A percentile compares a stretch with the other conserved stretches of the same genome.
Conservation (phyloP, 2,113 vertebrate genomes). For the Rhodinocichla rosea region DNA sequence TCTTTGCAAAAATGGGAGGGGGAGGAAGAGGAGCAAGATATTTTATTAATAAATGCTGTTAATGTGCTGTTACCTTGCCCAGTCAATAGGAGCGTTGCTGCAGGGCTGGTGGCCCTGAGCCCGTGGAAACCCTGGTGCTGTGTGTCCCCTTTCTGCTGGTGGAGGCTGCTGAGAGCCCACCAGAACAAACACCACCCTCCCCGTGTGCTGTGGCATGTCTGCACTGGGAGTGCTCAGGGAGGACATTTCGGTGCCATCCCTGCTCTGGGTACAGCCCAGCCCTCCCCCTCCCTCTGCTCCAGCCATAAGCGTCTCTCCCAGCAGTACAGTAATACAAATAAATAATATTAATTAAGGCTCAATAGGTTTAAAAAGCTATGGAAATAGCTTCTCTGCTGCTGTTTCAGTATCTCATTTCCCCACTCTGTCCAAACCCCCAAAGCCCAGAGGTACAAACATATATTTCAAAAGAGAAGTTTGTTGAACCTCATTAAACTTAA, state of each 20-base stretch:
- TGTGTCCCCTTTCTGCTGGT: neutral
- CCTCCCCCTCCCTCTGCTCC: neutral
- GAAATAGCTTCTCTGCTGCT: conserved; percentile 46
- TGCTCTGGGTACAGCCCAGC: neutral
- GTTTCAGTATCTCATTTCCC: conserved; percentile 39
- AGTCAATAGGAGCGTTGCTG: neutral
- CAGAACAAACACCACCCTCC: neutral
- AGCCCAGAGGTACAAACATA: conserved; percentile 25
- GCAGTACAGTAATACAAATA: conserved; percentile 17
- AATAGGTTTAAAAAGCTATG: conserved; percentile 24
- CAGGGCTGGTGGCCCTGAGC: neutral
- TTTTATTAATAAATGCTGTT: neutral
- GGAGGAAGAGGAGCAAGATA: neutral
- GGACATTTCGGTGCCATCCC: neutral
- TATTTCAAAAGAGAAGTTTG: conserved; percentile 58
- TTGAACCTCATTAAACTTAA: conserved; percentile 64
- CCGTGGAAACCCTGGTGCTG: neutral
- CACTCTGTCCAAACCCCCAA: conserved; percentile 27
- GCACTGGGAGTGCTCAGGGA: neutral
- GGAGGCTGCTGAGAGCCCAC: neutral
- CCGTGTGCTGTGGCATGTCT: accelerated
- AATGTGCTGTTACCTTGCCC: neutral
- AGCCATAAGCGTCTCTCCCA: neutral
- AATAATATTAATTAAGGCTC: conserved; percentile 60
- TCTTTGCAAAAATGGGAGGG: neutral